Evolutionary conservation across 2,113 vertebrate genomes (phyloP).

Genomic region (Peromyscus polionotus): DNA sequence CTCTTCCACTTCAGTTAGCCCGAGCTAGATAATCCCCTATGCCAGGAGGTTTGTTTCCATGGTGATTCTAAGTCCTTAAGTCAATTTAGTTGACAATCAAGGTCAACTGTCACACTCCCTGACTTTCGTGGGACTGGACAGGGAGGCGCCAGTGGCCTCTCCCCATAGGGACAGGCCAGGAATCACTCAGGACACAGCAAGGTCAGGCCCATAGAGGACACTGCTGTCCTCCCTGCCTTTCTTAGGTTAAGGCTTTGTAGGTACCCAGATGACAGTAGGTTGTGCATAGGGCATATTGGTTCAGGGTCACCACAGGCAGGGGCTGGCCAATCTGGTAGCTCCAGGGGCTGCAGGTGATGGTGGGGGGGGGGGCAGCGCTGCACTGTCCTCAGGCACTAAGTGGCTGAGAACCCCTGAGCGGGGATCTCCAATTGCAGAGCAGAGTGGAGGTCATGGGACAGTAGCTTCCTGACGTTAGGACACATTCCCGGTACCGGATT

Average conservation of each 20-base stretch:
- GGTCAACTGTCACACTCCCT: background rate
- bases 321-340: background rate
- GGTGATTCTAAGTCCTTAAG: background rate
- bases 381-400: background rate
- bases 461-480: background rate
- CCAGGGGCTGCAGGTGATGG: background rate
- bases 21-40: background rate
- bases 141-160: too few species aligned
- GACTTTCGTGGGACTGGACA: background rate
- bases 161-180: background rate
- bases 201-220: background rate
- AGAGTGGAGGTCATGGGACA: background rate
- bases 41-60: background rate
- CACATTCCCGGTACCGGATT: background rate
- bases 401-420: background rate
- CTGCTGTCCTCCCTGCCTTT: background rate
- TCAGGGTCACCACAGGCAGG: background rate
- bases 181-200: background rate
- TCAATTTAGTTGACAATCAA: background rate
- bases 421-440: background rate
- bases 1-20: background rate
- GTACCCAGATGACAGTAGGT: background rate
- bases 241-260: background rate
- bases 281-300: background rate
- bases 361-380: background rate